Percentiles rank a stretch among this genome's conserved stretches.
These are phyloP conservation scores for Equus przewalskii DNA, from an alignment of 2,113 vertebrate species.

Conservation along the genomic window DNA sequence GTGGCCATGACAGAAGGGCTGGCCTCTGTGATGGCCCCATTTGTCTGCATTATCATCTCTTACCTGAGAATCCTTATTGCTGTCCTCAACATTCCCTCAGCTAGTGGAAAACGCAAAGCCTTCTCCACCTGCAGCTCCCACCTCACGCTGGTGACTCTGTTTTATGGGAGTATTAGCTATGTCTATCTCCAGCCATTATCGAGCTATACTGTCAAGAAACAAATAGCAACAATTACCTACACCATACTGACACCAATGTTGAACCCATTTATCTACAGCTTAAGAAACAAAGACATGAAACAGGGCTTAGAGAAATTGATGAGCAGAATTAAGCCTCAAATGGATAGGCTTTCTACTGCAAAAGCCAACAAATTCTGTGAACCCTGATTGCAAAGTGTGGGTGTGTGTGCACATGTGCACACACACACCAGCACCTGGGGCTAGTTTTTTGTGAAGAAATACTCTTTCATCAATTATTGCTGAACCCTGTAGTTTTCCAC, in stretches of 20 bases:
- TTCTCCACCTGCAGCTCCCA: constrained; percentile 82
- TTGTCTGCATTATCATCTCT: constrained; percentile 62
- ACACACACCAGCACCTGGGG: background rate
- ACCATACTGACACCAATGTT: constrained; percentile 73
- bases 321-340: constrained; percentile 48
- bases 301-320: constrained; percentile 38
- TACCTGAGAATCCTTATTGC: constrained; percentile 67
- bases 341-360: constrained; percentile 5
- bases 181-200: constrained; percentile 73
- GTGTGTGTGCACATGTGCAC: background rate
- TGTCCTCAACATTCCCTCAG: constrained; percentile 56
- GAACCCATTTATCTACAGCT: constrained; percentile 80
- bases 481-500: background rate
- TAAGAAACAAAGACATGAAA: constrained; percentile 82
- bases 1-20: constrained; percentile 45
- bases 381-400: background rate
- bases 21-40: constrained; percentile 64
- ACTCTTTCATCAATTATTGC: background rate
- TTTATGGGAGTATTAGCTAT: constrained; percentile 75
- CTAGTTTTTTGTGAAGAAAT: background rate
- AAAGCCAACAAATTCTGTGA: background rate
- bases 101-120: constrained; percentile 64
- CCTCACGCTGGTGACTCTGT: constrained; percentile 72
- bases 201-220: constrained; percentile 26
- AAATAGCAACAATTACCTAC: constrained; percentile 69